Conservation (phyloP, 1,140 invertebrate species). For the Elysia chlorotica region DNA sequence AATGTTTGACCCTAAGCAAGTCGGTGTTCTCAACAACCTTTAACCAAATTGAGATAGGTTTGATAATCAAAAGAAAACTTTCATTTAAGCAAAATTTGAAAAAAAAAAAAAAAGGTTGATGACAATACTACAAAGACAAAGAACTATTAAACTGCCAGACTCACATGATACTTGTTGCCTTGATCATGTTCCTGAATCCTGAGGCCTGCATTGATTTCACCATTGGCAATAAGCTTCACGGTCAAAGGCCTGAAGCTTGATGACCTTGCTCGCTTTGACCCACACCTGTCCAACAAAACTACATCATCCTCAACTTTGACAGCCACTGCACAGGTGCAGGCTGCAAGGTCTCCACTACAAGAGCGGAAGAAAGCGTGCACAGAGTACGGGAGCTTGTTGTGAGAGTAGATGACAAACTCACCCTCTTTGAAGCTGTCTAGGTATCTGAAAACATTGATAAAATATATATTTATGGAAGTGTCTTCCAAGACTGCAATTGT, state of each 20-base stretch:
- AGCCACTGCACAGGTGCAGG: constrained; percentile 53
- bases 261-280: constrained; percentile 12
- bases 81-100: background rate
- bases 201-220: constrained; percentile 33
- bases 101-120: background rate
- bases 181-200: constrained; percentile 25
- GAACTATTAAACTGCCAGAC: too few relatives aligned
- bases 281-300: constrained; percentile 45
- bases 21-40: background rate
- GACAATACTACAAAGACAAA: too few relatives aligned
- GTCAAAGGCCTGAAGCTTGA: constrained; percentile 24
- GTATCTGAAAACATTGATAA: too few relatives aligned
- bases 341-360: constrained; percentile 31
- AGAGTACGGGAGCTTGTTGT: constrained; percentile 39
- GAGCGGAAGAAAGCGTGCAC: constrained; percentile 35
- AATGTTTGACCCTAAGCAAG: background rate
- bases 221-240: constrained; percentile 37
- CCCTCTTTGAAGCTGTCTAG: constrained; percentile 44
- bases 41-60: background rate
- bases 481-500: too few relatives aligned
- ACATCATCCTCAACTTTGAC: constrained; percentile 49
- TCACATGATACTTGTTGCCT: constrained; percentile 36
- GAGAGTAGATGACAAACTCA: constrained; percentile 40
- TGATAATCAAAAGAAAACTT: background rate
- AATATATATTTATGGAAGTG: too few relatives aligned